Percentiles rank a stretch among this genome's conserved stretches.
These are phyloP conservation scores for Tragelaphus eurycerus DNA, from an alignment of 2,797 vertebrate genomes.

Conservation along the genomic window DNA sequence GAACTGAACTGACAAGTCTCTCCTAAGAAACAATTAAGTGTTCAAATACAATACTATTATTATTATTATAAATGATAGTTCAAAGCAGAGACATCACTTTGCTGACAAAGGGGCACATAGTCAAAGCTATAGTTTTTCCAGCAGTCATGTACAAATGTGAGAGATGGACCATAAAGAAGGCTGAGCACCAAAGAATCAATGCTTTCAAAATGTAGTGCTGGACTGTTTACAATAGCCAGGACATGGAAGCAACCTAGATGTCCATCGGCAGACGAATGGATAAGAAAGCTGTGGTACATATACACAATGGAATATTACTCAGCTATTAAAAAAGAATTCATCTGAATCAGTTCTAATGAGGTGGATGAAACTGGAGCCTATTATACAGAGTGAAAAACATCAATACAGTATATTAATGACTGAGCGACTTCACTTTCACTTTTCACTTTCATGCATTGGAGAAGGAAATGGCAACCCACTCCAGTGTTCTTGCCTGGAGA, in stretches of 20 bases:
- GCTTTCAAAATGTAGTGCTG: not conserved
- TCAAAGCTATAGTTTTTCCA: not conserved
- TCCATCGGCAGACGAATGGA: not conserved
- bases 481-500: too few species aligned
- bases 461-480: too few species aligned
- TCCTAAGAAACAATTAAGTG: conserved; percentile 4
- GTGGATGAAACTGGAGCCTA: not conserved
- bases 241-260: not conserved
- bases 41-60: not conserved
- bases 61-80: not conserved
- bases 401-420: not conserved
- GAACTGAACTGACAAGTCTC: not conserved
- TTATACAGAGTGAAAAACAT: not conserved
- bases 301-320: not conserved
- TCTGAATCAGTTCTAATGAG: not conserved
- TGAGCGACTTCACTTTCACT: too few species aligned
- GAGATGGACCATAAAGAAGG: not conserved
- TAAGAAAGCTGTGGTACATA: not conserved
- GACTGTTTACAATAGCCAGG: not conserved
- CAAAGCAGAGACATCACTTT: not conserved
- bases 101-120: not conserved
- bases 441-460: too few species aligned
- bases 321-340: not conserved
- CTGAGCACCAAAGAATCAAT: not conserved
- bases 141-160: not conserved